Conservation (phyloP, 2,797 vertebrate genomes). For the Parauchenoglanis ngamensis region DNA sequence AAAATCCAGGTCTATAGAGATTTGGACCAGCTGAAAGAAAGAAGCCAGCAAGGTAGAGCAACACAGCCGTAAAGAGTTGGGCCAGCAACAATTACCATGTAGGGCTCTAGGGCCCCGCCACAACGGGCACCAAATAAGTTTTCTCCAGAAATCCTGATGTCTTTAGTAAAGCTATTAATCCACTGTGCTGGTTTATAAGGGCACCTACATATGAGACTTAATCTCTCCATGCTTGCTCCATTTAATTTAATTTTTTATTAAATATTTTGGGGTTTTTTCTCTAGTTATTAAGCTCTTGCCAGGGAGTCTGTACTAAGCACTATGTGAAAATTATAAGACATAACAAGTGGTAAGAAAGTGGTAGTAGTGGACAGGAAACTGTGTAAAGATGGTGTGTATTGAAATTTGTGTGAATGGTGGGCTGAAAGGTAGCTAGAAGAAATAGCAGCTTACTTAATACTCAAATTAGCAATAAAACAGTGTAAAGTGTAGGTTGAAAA, state of each 20-base stretch:
- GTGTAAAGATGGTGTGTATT: background rate
- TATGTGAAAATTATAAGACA: constrained; percentile 28
- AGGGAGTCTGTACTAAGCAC: constrained; percentile 15
- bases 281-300: constrained; percentile 5
- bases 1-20: constrained; percentile 71
- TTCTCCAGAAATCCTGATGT: background rate
- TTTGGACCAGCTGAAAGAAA: constrained; percentile 59
- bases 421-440: background rate
- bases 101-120: background rate
- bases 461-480: background rate
- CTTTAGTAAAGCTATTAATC: constrained; percentile 2
- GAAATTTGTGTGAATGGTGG: background rate
- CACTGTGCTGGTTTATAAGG: background rate
- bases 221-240: background rate
- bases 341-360: constrained; percentile 10
- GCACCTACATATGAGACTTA: background rate
- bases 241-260: background rate
- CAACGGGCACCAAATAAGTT: background rate
- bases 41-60: constrained; percentile 24
- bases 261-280: background rate
- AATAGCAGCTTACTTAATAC: background rate
- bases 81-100: background rate
- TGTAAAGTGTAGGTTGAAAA: background rate
- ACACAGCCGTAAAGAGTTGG: background rate
- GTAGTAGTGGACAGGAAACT: too few relatives aligned